Base-by-base conservation (phyloP, 2,888 invertebrate genomes). In the Agapetus fuscipes region DNA sequence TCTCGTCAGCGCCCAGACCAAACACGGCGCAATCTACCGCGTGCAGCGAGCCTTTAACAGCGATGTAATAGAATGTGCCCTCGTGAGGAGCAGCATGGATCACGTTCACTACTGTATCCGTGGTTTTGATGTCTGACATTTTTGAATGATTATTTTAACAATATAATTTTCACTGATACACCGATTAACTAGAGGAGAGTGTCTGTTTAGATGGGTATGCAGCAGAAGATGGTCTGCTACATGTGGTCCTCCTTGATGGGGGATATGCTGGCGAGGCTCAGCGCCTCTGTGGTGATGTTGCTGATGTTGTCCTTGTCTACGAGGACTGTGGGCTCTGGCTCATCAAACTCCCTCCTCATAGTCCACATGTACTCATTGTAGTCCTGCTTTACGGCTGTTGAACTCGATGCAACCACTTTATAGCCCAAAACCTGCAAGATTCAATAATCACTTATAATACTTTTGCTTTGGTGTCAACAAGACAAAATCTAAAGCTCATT, bases 301-400 rank as follows among this genome's bases (percentile, higher is more conserved):
- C 70, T 74, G 30, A 76, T 66, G 54, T 76, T 76, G 50, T 76
- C 76, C 53, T 73, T 71, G 45, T 76, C 76, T 43, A 76, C 71
- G 53, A 70, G 62, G 38, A 75, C 66, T 28, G 70, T 71, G 15
- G 87, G 87, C 60, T 89, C 88, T 38, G 86, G 87, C 54, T 84
- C 84, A 28, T 78, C 71, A 60, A 88, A 88, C 53, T 88, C 87
- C 60, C 85, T 86, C 70, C 87, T 79, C 84, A 89, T 85, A 63
- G 89, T 90, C 89, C 89, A 89, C 83, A 88, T 87, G 54, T 88
- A 88, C 59, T 89, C 88, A 71, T 86, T 86, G 58, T 86, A 85
- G 58, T 87, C 86, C 62, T 86, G 86, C 60, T 86, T 86, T 15
- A 87, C 83, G 46, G 84, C 80, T 36, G 86, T 85, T 39, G 85